Evolutionary conservation across 1,140 invertebrate species (phyloP).

Genomic region (Musca domestica): DNA sequence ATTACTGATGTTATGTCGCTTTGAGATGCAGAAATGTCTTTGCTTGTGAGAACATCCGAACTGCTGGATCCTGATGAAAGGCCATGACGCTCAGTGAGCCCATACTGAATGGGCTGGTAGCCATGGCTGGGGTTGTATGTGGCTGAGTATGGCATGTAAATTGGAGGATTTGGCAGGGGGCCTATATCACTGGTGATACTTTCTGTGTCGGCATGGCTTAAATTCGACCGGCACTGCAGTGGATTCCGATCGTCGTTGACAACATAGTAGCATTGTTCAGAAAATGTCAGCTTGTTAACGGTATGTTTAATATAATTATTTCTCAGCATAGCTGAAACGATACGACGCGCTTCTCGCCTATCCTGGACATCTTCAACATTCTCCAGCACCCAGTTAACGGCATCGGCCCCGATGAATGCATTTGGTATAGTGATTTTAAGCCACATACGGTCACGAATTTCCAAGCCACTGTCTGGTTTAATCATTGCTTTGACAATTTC

Average conservation of each 20-base stretch:
- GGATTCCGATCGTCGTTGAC: constrained; percentile 70
- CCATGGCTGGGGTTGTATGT: constrained; percentile 65
- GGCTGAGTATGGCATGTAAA: constrained; percentile 72
- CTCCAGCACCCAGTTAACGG: constrained; percentile 94
- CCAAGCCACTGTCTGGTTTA: constrained; percentile 90
- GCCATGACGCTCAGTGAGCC: constrained; percentile 47
- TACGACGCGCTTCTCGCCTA: constrained; percentile 91
- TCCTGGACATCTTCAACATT: constrained; percentile 94
- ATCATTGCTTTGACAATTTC: constrained; percentile 75
- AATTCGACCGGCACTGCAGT: constrained; percentile 42
- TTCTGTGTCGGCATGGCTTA: constrained; percentile 52
- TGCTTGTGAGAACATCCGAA: constrained; percentile 52
- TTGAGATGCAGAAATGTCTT: constrained; percentile 54
- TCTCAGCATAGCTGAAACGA: constrained; percentile 87
- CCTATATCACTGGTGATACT: constrained; percentile 54
- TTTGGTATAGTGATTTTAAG: constrained; percentile 98
- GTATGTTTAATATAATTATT: constrained; percentile 96
- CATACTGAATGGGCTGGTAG: constrained; percentile 54
- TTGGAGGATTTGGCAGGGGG: constrained; percentile 56
- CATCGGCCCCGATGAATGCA: constrained; percentile 96
- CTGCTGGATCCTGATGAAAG: constrained; percentile 53
- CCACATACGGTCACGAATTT: constrained; percentile 98
- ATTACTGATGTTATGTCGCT: constrained; percentile 54
- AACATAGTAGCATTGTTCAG: constrained; percentile 98
- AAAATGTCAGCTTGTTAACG: constrained; percentile 99